These are phyloP conservation scores for Archivesica marissinica DNA, from an alignment of 1,140 invertebrate species.

Conservation along the genomic window DNA sequence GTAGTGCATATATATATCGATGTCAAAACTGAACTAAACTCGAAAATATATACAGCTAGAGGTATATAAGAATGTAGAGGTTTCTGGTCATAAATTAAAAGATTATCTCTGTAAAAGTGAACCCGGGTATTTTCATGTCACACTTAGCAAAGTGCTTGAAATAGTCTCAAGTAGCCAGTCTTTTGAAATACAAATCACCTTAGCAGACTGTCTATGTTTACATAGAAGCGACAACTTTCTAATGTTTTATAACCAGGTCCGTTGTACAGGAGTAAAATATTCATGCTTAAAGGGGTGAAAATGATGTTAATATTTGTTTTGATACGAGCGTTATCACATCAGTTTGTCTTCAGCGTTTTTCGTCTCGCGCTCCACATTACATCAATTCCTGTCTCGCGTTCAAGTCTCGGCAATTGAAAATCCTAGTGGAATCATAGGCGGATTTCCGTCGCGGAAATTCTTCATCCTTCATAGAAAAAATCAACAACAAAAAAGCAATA, in stretches of 20 bases:
- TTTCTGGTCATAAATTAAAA: constrained; percentile 48
- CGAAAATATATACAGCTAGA: constrained; percentile 11
- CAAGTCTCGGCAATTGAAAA: not conserved
- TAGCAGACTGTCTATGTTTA: constrained; percentile 58
- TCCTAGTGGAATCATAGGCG: not conserved
- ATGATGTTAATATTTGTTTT: constrained; percentile 61
- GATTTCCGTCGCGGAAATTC: constrained; percentile 28
- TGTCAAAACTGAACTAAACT: not conserved
- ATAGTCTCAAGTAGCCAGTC: constrained; percentile 36
- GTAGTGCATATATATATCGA: not conserved
- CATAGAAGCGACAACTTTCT: constrained; percentile 30
- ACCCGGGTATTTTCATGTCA: constrained; percentile 42
- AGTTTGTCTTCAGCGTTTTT: constrained; percentile 40
- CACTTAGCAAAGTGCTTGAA: constrained; percentile 38
- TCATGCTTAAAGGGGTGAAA: constrained; percentile 62
- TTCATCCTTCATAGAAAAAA: constrained; percentile 5
- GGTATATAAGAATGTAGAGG: constrained; percentile 34
- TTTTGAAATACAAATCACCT: constrained; percentile 55
- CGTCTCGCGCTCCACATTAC: constrained; percentile 35
- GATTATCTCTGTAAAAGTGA: constrained; percentile 49
- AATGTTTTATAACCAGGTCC: constrained; percentile 44
- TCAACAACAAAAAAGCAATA: constrained; percentile 44
- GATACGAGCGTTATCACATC: constrained; percentile 54
- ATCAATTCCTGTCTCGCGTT: not conserved
- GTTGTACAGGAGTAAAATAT: constrained; percentile 56